Base-by-base conservation (phyloP, 2,113 vertebrate genomes). In the Nesogale talazaci region DNA sequence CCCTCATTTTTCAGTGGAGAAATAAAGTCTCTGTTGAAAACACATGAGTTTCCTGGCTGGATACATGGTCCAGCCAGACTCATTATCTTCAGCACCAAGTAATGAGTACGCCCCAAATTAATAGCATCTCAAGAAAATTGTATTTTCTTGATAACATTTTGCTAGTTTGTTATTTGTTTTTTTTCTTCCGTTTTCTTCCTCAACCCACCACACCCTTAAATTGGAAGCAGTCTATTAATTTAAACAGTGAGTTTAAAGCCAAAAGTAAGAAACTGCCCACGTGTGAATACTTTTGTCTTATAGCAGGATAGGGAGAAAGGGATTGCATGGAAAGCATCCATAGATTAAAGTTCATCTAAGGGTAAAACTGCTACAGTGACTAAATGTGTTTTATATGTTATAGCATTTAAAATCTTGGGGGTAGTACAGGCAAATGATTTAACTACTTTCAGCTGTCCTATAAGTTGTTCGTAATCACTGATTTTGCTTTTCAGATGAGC, bases 361-460 rank as follows among this genome's bases (percentile, higher is more conserved):
- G 93, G 96, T 94, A 96, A 95, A 98, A 97, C 63, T 83, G 86
- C 72, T 97, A 93, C 96, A 97, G 93, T 85, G 95, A 96, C 91
- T 97, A 93, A 95, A 80, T 91, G 9, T 94, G 83, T 96, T 97
- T 96, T 97, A 97, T 97, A 97, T 94, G 96, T 96, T 95, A 94
- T 89, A 95, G 77, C 92, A 96, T 95, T 97, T 97, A 97, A 98
- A 95, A 98, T 96, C 95, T 94, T 94, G 95, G 65, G 67, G 94
- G n/a, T 95, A 96, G 96, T 95, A 92, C 96, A 97, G 98, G 96
- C 91, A 98, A 97, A 98, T 97, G 88, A 98, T 97, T 97, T 98
- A 98, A 98, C 97, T 97, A 89, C 97, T 96, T 97, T 98, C 98
- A 98, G 97, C 98, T 98, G 98, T 97, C 98, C 98, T 97, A 90